phyloP scores from a whole-genome alignment of 2,888 invertebrate genomes.

The Pristionchus arcanus region DNA sequence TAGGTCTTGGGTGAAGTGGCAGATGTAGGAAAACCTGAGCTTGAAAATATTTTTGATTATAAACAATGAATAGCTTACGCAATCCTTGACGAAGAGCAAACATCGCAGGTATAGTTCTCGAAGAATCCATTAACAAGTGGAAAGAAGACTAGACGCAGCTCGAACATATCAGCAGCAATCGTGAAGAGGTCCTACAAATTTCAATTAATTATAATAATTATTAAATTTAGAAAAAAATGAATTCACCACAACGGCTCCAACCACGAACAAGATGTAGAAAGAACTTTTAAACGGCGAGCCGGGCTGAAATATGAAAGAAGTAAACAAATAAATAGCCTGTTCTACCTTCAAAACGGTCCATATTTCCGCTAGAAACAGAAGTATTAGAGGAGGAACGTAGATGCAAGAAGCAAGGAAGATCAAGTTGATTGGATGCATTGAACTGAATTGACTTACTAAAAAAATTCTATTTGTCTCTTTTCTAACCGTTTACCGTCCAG shows the following conservation, averaged over 20 bases:
- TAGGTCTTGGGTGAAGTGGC: not conserved
- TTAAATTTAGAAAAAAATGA: not conserved
- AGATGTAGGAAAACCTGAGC: not conserved
- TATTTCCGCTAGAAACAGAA: not conserved
- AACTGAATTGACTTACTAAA: too few relatives aligned
- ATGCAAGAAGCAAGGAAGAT: not conserved
- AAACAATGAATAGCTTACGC: not conserved
- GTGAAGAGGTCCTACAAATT: not conserved
- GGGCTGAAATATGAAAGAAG: not conserved
- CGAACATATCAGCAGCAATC: not conserved
- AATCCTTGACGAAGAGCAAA: not conserved
- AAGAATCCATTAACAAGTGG: not conserved
- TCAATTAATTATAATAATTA: not conserved
- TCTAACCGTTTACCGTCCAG: too few relatives aligned
- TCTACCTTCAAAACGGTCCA: not conserved
- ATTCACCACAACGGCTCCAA: not conserved
- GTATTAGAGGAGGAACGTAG: not conserved
- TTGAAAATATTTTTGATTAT: not conserved
- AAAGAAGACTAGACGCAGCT: not conserved
- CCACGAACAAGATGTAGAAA: not conserved
- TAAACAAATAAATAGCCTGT: not conserved
- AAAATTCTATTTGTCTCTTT: too few relatives aligned
- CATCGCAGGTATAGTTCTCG: not conserved
- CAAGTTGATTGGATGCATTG: too few relatives aligned
- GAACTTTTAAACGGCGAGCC: not conserved